Evolutionary conservation across 2,888 invertebrate genomes (phyloP).

Genomic region (Drosophila paracracens): DNA sequence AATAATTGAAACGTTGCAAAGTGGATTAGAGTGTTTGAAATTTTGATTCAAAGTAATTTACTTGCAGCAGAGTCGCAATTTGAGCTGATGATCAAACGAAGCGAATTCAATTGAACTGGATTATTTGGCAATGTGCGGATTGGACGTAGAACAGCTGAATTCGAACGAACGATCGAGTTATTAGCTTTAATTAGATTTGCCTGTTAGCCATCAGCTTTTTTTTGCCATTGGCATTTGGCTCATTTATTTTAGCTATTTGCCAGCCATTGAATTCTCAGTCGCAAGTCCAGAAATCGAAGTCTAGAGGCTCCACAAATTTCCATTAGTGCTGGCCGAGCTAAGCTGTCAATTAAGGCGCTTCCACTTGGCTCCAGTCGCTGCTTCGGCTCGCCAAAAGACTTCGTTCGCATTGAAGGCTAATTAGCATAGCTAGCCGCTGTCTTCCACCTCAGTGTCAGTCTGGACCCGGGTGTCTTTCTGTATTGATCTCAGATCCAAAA

Average conservation of each 20-base stretch:
- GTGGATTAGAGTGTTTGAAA: constrained; percentile 4
- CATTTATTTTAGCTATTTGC: constrained; percentile 50
- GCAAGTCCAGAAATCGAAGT: constrained; percentile 19
- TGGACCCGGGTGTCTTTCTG: not conserved
- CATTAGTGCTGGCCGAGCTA: constrained; percentile 33
- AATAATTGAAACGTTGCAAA: not conserved
- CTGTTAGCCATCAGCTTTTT: constrained; percentile 54
- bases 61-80: not conserved
- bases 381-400: constrained; percentile 27
- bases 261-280: constrained; percentile 20
- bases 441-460: constrained; percentile 1
- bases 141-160: constrained; percentile 7
- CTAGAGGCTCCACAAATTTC: constrained; percentile 17
- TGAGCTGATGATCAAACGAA: constrained; percentile 5
- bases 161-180: constrained; percentile 27
- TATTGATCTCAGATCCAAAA: constrained; percentile 5
- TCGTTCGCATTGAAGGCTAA: constrained; percentile 42
- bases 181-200: constrained; percentile 62
- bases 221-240: constrained; percentile 46
- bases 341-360: constrained; percentile 57
- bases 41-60: constrained; percentile 11
- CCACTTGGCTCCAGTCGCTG: constrained; percentile 18
- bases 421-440: constrained; percentile 51
- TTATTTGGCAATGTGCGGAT: constrained; percentile 33
- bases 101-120: constrained; percentile 17